Evolutionary conservation across 2,888 invertebrate genomes (phyloP).

Genomic region (Xestobium rufovillosum): DNA sequence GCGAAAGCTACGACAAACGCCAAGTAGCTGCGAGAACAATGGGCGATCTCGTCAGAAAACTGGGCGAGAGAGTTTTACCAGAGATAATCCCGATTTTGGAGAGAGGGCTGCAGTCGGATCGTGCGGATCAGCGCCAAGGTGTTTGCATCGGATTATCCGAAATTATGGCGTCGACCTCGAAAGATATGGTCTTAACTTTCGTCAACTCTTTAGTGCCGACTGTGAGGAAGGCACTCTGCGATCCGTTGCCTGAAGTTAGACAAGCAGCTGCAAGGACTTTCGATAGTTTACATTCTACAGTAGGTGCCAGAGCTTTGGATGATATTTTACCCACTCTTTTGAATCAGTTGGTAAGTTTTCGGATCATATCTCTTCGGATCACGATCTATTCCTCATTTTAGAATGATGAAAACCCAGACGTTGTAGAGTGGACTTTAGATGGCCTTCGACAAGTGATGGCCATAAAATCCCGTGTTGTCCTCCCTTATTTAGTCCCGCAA

Average conservation of each 20-base stretch:
- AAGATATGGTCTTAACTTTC: conserved; percentile 88
- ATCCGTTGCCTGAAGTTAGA: conserved; percentile 86
- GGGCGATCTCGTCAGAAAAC: conserved; percentile 92
- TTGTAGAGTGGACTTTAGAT: conserved; percentile 87
- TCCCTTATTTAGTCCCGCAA: conserved; percentile 94
- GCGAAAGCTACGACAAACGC: conserved; percentile 91
- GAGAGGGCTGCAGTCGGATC: conserved; percentile 82
- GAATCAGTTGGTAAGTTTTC: conserved; percentile 55
- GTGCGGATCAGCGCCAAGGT: conserved; percentile 93
- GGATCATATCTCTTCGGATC: background rate
- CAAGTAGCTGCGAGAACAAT: conserved; percentile 93
- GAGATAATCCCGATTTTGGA: conserved; percentile 98
- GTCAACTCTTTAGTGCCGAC: conserved; percentile 86
- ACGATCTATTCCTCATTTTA: too few relatives aligned
- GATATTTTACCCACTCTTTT: conserved; percentile 93
- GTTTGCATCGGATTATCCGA: conserved; percentile 97
- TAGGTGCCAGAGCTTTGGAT: conserved; percentile 88
- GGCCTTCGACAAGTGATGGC: conserved; percentile 96
- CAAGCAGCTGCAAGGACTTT: conserved; percentile 95
- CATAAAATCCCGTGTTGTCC: conserved; percentile 88
- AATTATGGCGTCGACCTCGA: conserved; percentile 94
- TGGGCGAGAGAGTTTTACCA: conserved; percentile 94
- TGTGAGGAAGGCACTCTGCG: conserved; percentile 89
- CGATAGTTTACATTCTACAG: conserved; percentile 90
- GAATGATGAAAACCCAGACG: conserved; percentile 69